These are phyloP conservation scores for Tokudaia tokunoshimensis DNA, from an alignment of 2,797 vertebrate genomes.

Conservation along the genomic window DNA sequence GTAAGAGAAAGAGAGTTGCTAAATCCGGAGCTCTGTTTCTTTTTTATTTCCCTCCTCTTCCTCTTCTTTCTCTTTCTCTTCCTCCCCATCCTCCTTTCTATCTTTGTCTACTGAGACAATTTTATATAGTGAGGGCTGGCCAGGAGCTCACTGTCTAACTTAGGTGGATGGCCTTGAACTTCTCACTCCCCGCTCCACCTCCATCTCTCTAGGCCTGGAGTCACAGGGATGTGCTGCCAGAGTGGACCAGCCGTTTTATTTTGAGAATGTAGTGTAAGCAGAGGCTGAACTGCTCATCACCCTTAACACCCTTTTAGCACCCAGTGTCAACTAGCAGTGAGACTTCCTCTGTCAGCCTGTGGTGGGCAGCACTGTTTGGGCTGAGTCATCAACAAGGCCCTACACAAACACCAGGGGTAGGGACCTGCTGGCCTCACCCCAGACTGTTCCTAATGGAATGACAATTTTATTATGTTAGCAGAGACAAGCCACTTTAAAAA, in stretches of 20 bases:
- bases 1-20: neutral
- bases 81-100: neutral
- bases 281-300: neutral
- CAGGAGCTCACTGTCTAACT: neutral
- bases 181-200: neutral
- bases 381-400: neutral
- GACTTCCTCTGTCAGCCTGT: no score
- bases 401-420: neutral
- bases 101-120: neutral
- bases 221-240: neutral
- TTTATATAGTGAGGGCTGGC: neutral
- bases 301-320: neutral
- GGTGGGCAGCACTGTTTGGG: neutral
- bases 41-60: neutral
- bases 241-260: neutral
- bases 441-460: neutral
- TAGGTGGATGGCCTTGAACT: neutral
- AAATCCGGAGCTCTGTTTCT: neutral
- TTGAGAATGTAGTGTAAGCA: neutral
- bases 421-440: neutral
- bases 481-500: neutral
- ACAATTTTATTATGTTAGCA: conserved; percentile 21
- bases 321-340: neutral
- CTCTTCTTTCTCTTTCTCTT: neutral
- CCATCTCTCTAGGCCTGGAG: neutral